Evolutionary conservation across 2,888 invertebrate genomes (phyloP).

Genomic region (Hypsopygia costalis): DNA sequence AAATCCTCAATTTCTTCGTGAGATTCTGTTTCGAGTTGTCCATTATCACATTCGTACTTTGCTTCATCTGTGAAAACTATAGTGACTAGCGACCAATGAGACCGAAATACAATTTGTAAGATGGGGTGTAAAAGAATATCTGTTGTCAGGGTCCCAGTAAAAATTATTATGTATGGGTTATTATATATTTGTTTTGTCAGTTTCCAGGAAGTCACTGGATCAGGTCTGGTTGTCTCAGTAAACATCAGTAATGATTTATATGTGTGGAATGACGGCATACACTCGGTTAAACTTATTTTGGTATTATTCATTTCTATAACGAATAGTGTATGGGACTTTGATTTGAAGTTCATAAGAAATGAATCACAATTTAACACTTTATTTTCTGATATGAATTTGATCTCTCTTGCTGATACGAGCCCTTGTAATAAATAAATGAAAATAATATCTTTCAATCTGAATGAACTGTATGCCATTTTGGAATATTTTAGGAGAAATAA

Average conservation of each 20-base stretch:
- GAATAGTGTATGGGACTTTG: neutral
- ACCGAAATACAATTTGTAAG: conserved; percentile 14
- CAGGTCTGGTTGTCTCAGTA: neutral
- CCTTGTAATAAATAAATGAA: neutral
- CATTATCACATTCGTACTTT: conserved; percentile 29
- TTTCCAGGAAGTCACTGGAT: neutral
- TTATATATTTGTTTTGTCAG: neutral
- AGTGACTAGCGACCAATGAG: conserved; percentile 31
- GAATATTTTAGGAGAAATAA: neutral
- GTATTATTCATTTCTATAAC: neutral
- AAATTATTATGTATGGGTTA: conserved; percentile 25
- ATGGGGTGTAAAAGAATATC: conserved; percentile 17
- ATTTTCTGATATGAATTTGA: neutral
- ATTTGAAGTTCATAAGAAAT: neutral
- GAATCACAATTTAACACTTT: neutral
- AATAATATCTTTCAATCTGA: neutral
- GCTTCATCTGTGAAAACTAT: conserved; percentile 26
- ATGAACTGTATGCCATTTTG: neutral
- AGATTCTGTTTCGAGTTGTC: conserved; percentile 21
- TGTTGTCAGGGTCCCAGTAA: conserved; percentile 21
- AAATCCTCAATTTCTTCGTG: conserved; percentile 25
- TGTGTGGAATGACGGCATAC: neutral
- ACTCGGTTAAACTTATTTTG: neutral
- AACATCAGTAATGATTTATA: neutral
- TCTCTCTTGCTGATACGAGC: neutral